phyloP scores from a whole-genome alignment of 1,140 invertebrate genomes.

The Drosophila tani region DNA sequence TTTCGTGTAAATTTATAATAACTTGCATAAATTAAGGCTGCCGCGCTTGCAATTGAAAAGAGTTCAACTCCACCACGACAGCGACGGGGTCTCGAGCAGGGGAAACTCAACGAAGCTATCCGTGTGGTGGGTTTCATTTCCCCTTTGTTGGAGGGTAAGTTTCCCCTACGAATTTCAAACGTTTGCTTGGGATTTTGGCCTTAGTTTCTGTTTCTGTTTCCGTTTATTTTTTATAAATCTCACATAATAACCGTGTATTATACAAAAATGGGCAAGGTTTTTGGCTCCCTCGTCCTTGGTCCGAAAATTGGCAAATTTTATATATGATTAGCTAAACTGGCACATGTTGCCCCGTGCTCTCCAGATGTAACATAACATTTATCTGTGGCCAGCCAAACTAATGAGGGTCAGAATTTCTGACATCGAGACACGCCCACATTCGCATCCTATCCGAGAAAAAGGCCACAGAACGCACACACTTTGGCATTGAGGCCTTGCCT shows the following conservation, averaged over 20 bases:
- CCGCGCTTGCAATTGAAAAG: constrained; percentile 43
- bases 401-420: constrained; percentile 64
- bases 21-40: constrained; percentile 80
- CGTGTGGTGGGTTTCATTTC: constrained; percentile 36
- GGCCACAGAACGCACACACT: constrained; percentile 1
- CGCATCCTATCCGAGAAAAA: background rate
- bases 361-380: constrained; percentile 62
- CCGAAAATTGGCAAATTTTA: constrained; percentile 44
- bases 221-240: constrained; percentile 55
- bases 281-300: constrained; percentile 17
- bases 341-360: constrained; percentile 58
- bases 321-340: constrained; percentile 71
- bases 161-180: constrained; percentile 15
- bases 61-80: constrained; percentile 46
- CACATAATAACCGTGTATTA: constrained; percentile 62
- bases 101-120: constrained; percentile 47
- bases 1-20: constrained; percentile 83
- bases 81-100: background rate
- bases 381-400: constrained; percentile 59
- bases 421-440: constrained; percentile 50
- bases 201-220: constrained; percentile 7
- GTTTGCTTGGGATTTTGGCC: constrained; percentile 5
- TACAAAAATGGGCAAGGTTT: constrained; percentile 52
- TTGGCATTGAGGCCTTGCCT: constrained; percentile 25
- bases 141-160: background rate